phyloP scores from a whole-genome alignment of 1,140 invertebrate genomes.

The Drosophila murphyi region DNA sequence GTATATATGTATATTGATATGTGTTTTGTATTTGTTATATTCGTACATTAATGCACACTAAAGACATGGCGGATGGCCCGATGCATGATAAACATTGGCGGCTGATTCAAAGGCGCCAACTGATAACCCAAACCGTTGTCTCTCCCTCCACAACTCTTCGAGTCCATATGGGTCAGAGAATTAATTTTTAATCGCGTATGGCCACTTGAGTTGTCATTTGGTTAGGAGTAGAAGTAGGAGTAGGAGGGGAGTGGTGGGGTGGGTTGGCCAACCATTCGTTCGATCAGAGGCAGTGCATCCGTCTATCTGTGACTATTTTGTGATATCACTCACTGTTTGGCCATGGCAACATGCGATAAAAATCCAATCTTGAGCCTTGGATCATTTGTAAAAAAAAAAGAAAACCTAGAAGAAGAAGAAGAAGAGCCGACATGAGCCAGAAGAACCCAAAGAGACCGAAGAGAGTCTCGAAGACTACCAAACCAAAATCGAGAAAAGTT shows the following conservation, averaged over 20 bases:
- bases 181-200: constrained; percentile 80
- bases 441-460: not conserved
- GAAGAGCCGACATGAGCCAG: constrained; percentile 9
- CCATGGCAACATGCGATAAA: constrained; percentile 52
- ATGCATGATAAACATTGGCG: constrained; percentile 67
- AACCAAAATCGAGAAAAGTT: constrained; percentile 58
- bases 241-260: not conserved
- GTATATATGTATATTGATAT: not conserved
- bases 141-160: not conserved
- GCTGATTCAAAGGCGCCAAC: constrained; percentile 68
- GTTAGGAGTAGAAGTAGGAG: constrained; percentile 18
- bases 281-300: constrained; percentile 17
- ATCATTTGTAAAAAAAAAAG: constrained; percentile 69
- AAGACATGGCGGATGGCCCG: constrained; percentile 26
- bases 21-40: not conserved
- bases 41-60: not conserved
- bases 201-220: constrained; percentile 77
- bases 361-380: constrained; percentile 74
- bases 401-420: not conserved
- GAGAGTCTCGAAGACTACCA: constrained; percentile 3
- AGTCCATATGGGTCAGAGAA: constrained; percentile 61
- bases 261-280: no score
- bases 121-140: constrained; percentile 48
- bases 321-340: constrained; percentile 59
- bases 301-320: constrained; percentile 28